These are phyloP conservation scores for Anthopleura xanthogrammica DNA, from an alignment of 92 coral and sea anemone species.

Conservation along the genomic window DNA sequence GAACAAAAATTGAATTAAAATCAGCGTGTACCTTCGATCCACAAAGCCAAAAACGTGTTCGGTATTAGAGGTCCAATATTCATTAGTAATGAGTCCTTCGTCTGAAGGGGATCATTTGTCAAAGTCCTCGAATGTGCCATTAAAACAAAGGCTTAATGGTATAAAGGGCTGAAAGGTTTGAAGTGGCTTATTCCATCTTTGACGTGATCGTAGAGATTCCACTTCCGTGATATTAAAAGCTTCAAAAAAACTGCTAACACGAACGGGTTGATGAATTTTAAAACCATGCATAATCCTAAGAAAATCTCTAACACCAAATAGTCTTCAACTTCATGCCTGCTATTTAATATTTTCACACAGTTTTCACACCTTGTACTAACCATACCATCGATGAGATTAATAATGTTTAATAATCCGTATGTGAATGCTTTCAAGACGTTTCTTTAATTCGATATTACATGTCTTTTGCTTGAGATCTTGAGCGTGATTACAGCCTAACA, in stretches of 20 bases:
- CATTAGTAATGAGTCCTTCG: conserved; percentile 5
- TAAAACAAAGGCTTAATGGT: conserved; percentile 18
- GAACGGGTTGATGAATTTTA: not conserved
- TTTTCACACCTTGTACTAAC: not conserved
- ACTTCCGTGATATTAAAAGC: conserved; percentile 13
- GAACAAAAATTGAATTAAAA: not conserved
- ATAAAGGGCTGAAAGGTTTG: conserved; percentile 21
- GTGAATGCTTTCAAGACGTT: not conserved
- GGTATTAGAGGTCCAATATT: conserved; percentile 12
- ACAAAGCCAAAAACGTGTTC: conserved; percentile 1
- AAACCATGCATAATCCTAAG: not conserved
- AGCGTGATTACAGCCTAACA: not conserved
- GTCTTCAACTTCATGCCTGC: no score
- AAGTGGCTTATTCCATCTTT: conserved; percentile 22
- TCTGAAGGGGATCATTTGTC: conserved; percentile 22
- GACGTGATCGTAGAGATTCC: conserved; percentile 14
- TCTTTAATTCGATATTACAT: not conserved
- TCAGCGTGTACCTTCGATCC: not conserved
- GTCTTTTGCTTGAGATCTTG: not conserved
- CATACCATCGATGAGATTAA: not conserved
- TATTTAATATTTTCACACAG: no score
- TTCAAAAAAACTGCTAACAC: conserved; percentile 1
- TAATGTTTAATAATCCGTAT: not conserved
- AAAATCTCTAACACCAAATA: no score
- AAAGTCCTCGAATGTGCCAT: conserved; percentile 21